Base-by-base conservation (phyloP, 2,113 vertebrate genomes). In the Kobus ellipsiprymnus region DNA sequence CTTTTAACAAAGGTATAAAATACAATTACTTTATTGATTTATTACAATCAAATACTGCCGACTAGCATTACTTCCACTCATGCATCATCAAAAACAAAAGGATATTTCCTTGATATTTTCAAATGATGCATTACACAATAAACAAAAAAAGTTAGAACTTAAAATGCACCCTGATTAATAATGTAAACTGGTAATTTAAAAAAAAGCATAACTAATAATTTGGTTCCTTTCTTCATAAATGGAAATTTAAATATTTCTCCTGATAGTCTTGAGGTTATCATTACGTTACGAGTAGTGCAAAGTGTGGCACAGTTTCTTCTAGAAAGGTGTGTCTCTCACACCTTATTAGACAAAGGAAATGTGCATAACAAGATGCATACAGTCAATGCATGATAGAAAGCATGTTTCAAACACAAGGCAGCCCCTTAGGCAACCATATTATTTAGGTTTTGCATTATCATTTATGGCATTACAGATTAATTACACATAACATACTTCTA, bases 201-300 rank as follows among this genome's bases (percentile, higher is more conserved):
- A 80, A 98, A 95, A 98, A 98, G 97, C 97, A 92, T 97, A 99
- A 99, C 95, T 98, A 98, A 8, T 97, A 98, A 99, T 99, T 99
- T 99, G 99, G 99, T 99, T 99, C 99, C 99, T 99, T 99, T 99
- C 99, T 99, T 99, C 98, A 98, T 98, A 99, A 98, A 99, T 98
- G 98, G 98, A 99, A 98, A 99, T 98, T 98, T 98, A 97, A 98
- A 92, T 97, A 98, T 98, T 62, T 98, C 97, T 98, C 98, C 98
- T 98, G 98, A 98, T 98, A 98, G 97, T 97, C 97, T 98, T 98
- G 98, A 99, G 98, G 98, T 99, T 98, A 98, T 98, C 62, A 36
- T 93, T 96, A 98, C 92, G 93, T 97, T 98, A 98, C 95, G 98
- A 98, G 98, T 85, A 98, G 98, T 90, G 98, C 67, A 98, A 97